Conservation (phyloP, 1,140 invertebrate species). For the Sycobia sp. region DNA sequence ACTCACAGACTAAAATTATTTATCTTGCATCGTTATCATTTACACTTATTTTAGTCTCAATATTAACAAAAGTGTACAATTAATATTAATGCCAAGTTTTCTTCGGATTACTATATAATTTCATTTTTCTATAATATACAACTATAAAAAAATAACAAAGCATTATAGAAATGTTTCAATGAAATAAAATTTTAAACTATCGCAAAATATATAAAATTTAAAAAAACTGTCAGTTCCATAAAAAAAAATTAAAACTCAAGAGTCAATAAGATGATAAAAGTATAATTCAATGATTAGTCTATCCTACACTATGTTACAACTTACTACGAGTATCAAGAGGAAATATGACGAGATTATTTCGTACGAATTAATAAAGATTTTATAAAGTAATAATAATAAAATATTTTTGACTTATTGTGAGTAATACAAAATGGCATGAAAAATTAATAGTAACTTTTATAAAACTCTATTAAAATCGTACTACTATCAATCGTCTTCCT, state of each 20-base stretch:
- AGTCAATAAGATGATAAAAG: constrained; percentile 3
- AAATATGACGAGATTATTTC: constrained; percentile 27
- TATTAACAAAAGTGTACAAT: no score
- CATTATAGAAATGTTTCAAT: no score
- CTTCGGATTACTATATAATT: no score
- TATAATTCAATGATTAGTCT: constrained; percentile 20
- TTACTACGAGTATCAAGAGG: constrained; percentile 23
- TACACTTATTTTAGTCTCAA: no score
- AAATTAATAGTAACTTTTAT: neutral
- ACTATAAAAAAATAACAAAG: no score
- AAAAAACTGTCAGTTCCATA: neutral
- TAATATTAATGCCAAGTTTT: no score
- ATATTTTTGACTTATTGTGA: neutral
- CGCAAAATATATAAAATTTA: neutral
- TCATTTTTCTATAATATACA: no score
- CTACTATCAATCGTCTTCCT: constrained; percentile 25
- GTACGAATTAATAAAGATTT: constrained; percentile 19
- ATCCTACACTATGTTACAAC: constrained; percentile 14
- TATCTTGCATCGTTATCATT: no score
- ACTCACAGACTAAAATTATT: no score
- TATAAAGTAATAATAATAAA: neutral
- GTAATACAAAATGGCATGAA: neutral
- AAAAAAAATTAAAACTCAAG: neutral
- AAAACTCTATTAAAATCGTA: constrained; percentile 12
- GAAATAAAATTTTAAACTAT: neutral